Base-by-base conservation (phyloP, 2,888 invertebrate species). In the Meandrusa payeni region DNA sequence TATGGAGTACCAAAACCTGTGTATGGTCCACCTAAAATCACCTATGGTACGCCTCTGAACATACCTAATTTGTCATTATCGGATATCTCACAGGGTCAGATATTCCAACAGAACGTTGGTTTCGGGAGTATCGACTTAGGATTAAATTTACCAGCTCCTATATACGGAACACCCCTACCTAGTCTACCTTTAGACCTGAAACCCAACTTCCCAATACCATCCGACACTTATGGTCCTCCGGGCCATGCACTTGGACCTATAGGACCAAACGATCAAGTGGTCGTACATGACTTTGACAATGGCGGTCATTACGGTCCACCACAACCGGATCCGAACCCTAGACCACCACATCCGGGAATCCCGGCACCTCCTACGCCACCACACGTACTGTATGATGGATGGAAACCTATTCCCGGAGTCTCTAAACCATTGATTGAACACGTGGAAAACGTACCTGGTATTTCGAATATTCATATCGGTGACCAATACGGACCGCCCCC, bases 391-490 rank as follows among this genome's bases (percentile, higher is more conserved):
- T 95, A 95, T 61, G 95, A 95, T 55, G 95, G 95, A 13, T 95
- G 95, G 95, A 94, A 93, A 64, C 95, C 95, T 10, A 95, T 95
- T 46, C 92, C 94, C 4, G 94, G 94, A 0, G 56, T 83, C 0
- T 82, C 87, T 0, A 61, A 71, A 19, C 90, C 93, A 0, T 76
- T 55, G 66, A 46, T 59, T 2, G 69, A 71, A 3, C 67, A 68
- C 2, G 54, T 61, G 37, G 58, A 57, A 12, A 61, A 64, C 5
- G 12, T 46, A 6, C 53, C 53, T n/a, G 31, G 41, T 1, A 45
- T 51, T 19, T 47, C 52, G 27, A 32, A 60, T 10, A 49, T 69
- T 6, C 64, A 61, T 9, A 41, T 39, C 3, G 46, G 55, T 5
- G 72, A 81, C 48, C 70, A 85, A 41, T 71, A 83, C 38, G 79